phyloP scores from a whole-genome alignment of 2,888 invertebrate genomes.

The Stenchaetothrips biformis region DNA sequence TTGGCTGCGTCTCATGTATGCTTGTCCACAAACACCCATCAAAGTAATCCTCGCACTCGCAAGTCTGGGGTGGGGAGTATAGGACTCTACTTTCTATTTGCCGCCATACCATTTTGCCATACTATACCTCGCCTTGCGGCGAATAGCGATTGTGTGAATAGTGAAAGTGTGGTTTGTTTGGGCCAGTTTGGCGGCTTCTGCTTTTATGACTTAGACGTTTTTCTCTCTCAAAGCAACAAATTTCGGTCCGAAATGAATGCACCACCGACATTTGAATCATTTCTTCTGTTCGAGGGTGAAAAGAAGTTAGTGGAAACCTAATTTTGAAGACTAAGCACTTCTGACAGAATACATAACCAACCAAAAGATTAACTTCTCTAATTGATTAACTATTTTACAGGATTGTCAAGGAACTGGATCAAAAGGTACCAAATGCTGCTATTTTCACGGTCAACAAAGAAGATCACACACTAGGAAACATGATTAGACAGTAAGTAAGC shows the following conservation, averaged over 20 bases:
- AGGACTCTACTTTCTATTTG: too few species aligned
- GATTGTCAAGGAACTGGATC: constrained; percentile 93
- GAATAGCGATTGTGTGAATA: too few species aligned
- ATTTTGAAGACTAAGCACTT: background rate
- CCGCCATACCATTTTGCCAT: too few species aligned
- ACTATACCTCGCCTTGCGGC: too few species aligned
- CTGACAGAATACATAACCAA: constrained; percentile 20
- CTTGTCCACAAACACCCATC: too few species aligned
- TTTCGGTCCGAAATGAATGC: constrained; percentile 76
- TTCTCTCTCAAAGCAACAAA: background rate
- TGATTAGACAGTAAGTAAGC: constrained; percentile 85
- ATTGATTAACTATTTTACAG: constrained; percentile 51
- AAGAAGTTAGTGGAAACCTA: constrained; percentile 71
- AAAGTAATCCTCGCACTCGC: too few species aligned
- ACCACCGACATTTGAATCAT: constrained; percentile 97
- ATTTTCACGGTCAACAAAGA: constrained; percentile 99
- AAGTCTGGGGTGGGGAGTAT: too few species aligned
- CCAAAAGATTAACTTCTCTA: background rate
- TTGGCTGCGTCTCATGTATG: too few species aligned
- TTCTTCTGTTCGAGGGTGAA: constrained; percentile 94
- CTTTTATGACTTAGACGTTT: too few species aligned
- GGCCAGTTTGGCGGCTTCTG: too few species aligned
- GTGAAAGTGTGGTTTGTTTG: too few species aligned
- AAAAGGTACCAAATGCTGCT: constrained; percentile 96
- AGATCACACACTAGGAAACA: constrained; percentile 97